A percentile compares a stretch with the other conserved stretches of the same genome.
phyloP scores from a whole-genome alignment of 2,888 invertebrate species.

The Anthophora plumipes region DNA sequence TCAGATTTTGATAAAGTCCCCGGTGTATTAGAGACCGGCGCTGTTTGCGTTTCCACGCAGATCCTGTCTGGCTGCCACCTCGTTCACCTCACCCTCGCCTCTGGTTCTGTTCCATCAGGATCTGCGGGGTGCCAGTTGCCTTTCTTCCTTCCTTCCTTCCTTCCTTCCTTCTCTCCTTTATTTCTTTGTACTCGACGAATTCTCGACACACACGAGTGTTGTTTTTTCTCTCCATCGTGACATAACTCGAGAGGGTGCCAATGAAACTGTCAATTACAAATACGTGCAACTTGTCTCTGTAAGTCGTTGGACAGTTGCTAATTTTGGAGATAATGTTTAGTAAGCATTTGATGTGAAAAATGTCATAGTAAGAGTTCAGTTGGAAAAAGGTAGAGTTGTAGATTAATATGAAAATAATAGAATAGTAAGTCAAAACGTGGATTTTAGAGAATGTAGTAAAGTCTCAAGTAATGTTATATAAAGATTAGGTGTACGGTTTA shows the following conservation, averaged over 20 bases:
- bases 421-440: no score
- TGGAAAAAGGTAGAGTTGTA: no score
- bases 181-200: conserved; percentile 40
- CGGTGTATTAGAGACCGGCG: conserved; percentile 74
- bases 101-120: conserved; percentile 56
- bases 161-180: conserved; percentile 31
- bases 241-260: not conserved
- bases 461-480: no score
- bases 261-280: conserved; percentile 3
- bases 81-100: conserved; percentile 58
- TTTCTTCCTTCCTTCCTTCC: conserved; percentile 15
- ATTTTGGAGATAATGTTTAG: not conserved
- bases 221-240: conserved; percentile 11
- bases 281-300: not conserved
- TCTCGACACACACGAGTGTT: conserved; percentile 15
- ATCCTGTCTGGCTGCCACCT: conserved; percentile 72
- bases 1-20: conserved; percentile 79
- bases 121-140: conserved; percentile 58
- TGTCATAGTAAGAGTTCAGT: no score
- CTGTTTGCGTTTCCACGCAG: conserved; percentile 77
- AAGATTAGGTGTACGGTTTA: no score
- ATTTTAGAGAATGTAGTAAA: no score
- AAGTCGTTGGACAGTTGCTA: not conserved
- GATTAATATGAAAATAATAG: no score
- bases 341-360: no score